Conservation (phyloP, 2,888 invertebrate species). For the Acleris emargana region DNA sequence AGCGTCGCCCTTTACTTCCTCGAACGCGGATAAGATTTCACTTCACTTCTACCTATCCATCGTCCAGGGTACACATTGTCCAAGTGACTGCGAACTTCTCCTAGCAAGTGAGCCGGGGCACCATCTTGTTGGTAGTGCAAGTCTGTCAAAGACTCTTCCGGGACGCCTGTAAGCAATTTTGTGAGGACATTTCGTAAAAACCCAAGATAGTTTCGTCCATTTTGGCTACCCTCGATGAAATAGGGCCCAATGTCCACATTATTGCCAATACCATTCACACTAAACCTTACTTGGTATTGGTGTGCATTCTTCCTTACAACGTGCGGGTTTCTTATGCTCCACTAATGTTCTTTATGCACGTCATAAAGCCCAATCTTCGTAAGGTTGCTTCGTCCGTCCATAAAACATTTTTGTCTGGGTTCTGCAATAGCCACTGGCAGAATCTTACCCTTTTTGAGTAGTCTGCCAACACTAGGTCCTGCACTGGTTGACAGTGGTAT, state of each 20-base stretch:
- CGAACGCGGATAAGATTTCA: background rate
- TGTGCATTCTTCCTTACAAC: constrained; percentile 2
- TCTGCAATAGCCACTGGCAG: constrained; percentile 2
- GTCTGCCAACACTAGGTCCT: constrained; percentile 3
- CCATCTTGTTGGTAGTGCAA: constrained; percentile 1
- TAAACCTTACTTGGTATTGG: background rate
- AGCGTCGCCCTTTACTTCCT: background rate
- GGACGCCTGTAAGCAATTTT: constrained; percentile 3
- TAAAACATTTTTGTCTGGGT: too few relatives aligned
- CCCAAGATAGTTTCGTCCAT: background rate
- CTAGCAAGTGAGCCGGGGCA: background rate
- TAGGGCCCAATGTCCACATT: too few relatives aligned
- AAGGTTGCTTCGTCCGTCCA: too few relatives aligned
- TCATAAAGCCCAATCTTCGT: background rate
- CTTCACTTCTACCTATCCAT: too few relatives aligned
- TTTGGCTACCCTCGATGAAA: background rate
- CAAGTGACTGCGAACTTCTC: constrained; percentile 2
- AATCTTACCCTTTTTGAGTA: background rate
- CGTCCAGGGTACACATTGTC: background rate
- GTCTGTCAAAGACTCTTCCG: constrained; percentile 5
- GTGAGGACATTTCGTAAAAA: background rate
- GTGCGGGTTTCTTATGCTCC: constrained; percentile 6
- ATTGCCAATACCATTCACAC: too few relatives aligned
- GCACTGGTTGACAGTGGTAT: constrained; percentile 5
- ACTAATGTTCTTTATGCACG: background rate